A percentile compares a stretch with the other conserved stretches of the same genome.
phyloP scores from a whole-genome alignment of 2,113 vertebrate genomes.

The Plestiodon gilberti region DNA sequence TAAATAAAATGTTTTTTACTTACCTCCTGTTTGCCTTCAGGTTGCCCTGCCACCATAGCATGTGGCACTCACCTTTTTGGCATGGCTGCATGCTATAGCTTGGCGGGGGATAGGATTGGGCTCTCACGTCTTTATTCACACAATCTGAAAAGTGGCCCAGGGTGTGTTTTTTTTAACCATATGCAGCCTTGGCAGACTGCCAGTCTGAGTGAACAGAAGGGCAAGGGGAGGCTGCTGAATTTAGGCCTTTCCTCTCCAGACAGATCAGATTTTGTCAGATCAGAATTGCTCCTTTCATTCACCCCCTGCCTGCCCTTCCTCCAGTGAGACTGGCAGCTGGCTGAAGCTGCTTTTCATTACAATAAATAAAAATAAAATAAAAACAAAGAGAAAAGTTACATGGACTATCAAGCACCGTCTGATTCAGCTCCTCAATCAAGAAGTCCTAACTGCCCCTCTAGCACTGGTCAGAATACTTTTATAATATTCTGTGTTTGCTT shows the following conservation, averaged over 20 bases:
- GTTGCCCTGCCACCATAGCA: too few relatives aligned
- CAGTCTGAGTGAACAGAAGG: neutral
- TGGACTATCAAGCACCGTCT: too few relatives aligned
- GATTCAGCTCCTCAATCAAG: neutral
- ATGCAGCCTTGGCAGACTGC: neutral
- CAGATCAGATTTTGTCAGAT: neutral
- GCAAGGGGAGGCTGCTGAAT: neutral
- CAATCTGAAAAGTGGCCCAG: too few relatives aligned
- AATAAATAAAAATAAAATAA: too few relatives aligned
- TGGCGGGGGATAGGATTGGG: too few relatives aligned
- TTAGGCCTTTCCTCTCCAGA: too few relatives aligned
- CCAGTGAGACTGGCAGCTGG: neutral
- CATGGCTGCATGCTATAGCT: too few relatives aligned
- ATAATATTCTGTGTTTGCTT: constrained; percentile 42
- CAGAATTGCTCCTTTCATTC: too few relatives aligned
- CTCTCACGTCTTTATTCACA: too few relatives aligned
- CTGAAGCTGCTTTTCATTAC: neutral
- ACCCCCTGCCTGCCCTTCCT: neutral
- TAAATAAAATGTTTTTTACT: too few relatives aligned
- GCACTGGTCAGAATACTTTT: constrained; percentile 25
- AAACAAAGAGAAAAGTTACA: neutral
- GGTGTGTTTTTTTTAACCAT: neutral
- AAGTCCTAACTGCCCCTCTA: neutral
- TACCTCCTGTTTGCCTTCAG: too few relatives aligned
- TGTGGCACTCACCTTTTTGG: too few relatives aligned